These are phyloP conservation scores for Oopsacas minuta DNA, from an alignment of 37 sponge, comb jelly and placozoan species.

Conservation along the genomic window DNA sequence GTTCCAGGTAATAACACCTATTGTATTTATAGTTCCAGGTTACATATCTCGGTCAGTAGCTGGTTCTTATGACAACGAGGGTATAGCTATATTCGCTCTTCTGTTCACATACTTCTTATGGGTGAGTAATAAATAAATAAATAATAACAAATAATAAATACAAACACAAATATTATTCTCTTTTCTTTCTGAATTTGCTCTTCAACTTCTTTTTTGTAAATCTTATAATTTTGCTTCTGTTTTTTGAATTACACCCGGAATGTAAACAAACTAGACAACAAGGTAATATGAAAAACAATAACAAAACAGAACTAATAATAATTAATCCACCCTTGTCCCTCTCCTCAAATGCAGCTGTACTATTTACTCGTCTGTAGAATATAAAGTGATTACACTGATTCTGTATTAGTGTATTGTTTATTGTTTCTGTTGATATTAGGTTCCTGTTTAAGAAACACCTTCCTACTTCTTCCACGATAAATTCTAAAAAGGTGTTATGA, in stretches of 20 bases:
- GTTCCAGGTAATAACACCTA: too few relatives aligned
- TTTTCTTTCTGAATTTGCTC: not conserved
- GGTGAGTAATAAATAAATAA: constrained; percentile 64
- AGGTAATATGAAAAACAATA: not conserved
- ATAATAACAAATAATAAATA: too few relatives aligned
- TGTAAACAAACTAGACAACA: not conserved
- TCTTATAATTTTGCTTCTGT: not conserved
- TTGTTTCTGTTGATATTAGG: not conserved
- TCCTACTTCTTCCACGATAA: not conserved
- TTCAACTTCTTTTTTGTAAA: too few relatives aligned
- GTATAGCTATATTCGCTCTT: constrained; percentile 98
- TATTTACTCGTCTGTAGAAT: not conserved
- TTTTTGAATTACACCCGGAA: not conserved
- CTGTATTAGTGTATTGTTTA: not conserved
- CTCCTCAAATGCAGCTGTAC: not conserved
- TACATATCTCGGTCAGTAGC: constrained; percentile 99
- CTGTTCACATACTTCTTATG: constrained; percentile 97
- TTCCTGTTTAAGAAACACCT: not conserved
- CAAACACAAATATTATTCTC: not conserved
- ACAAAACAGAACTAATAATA: not conserved
- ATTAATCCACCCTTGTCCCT: not conserved
- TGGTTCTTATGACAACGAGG: constrained; percentile 99
- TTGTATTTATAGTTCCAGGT: constrained; percentile 52
- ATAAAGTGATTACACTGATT: not conserved
- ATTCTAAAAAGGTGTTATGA: too few relatives aligned